Conservation (phyloP, 2,113 vertebrate species). For the Hemicordylus capensis region DNA sequence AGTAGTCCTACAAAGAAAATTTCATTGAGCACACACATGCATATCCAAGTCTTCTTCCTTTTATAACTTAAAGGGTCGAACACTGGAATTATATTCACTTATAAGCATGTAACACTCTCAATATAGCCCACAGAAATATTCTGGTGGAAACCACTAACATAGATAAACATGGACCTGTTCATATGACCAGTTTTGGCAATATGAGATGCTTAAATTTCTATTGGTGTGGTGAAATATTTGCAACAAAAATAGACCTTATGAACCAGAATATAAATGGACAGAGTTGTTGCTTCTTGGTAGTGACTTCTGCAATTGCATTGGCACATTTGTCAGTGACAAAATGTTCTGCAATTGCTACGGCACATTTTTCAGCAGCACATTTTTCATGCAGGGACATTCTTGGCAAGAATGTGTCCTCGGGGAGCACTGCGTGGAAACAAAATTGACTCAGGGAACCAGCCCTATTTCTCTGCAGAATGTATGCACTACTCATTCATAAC, state of each 20-base stretch:
- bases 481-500: neutral
- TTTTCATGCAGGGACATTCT: conserved; percentile 13
- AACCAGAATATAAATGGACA: neutral
- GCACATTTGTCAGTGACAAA: conserved; percentile 18
- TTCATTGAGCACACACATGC: no score
- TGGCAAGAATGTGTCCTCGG: neutral
- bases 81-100: neutral
- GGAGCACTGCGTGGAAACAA: neutral
- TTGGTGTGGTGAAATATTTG: neutral
- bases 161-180: neutral
- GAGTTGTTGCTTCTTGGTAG: neutral
- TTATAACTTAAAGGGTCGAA: no score
- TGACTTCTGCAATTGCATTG: neutral
- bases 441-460: neutral
- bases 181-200: neutral
- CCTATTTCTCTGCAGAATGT: neutral
- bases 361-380: neutral
- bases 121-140: neutral
- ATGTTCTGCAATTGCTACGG: neutral
- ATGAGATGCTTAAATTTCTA: neutral
- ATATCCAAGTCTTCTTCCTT: no score
- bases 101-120: no score
- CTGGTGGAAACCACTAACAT: neutral
- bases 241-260: neutral
- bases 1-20: no score